Evolutionary conservation across 2,888 invertebrate species (phyloP).

Genomic region (Caenorhabditis doughertyi): DNA sequence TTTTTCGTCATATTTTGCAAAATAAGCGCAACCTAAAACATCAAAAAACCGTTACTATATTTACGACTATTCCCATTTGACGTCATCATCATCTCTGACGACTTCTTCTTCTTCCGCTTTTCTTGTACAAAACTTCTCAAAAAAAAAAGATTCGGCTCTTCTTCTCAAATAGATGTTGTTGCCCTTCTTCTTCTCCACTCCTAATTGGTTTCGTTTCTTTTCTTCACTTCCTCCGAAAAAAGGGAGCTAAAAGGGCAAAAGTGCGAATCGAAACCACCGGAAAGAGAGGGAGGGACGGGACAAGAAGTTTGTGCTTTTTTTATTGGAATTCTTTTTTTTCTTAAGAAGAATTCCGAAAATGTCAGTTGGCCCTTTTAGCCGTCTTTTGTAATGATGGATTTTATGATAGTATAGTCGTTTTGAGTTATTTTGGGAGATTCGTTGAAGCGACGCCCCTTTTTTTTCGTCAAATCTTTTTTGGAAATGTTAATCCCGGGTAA

Average conservation of each 20-base stretch:
- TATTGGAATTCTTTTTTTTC: not conserved
- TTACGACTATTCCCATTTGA: too few relatives aligned
- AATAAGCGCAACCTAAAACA: too few relatives aligned
- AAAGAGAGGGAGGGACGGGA: slow-evolving; percentile 1
- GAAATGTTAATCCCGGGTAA: too few relatives aligned
- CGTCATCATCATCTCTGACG: not conserved
- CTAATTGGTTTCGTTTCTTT: slow-evolving; percentile 28
- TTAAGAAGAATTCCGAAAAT: not conserved
- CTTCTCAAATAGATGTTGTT: slow-evolving; percentile 5
- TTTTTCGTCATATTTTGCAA: too few relatives aligned
- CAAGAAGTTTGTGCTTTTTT: not conserved
- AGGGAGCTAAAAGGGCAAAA: slow-evolving; percentile 10
- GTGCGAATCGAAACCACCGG: slow-evolving; percentile 11
- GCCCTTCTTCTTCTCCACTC: too few relatives aligned
- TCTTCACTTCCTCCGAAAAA: not conserved
- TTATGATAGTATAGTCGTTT: too few relatives aligned
- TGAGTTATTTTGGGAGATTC: too few relatives aligned
- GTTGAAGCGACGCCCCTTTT: too few relatives aligned
- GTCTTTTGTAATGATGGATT: too few relatives aligned
- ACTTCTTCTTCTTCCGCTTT: not conserved
- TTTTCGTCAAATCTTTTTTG: too few relatives aligned
- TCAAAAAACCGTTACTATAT: too few relatives aligned
- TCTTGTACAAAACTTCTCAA: not conserved
- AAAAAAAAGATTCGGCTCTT: not conserved
- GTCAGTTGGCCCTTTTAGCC: too few relatives aligned